Base-by-base conservation (phyloP, 1,140 invertebrate species). In the Globodera ellingtonae region DNA sequence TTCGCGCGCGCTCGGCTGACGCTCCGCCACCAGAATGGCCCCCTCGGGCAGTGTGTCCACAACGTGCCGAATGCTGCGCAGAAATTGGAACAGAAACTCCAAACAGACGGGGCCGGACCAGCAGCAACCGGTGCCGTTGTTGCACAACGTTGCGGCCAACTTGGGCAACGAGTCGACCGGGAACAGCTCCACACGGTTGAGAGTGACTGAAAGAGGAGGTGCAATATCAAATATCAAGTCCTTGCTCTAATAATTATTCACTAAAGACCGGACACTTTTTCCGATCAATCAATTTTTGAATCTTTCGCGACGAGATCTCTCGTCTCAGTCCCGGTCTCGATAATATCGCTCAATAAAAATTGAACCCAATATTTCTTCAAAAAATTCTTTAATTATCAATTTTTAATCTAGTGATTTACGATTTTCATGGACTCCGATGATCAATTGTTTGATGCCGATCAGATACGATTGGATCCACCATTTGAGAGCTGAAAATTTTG, bases 401-500 rank as follows among this genome's bases (percentile, higher is more conserved):
- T 70, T 62, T 62, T 0, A 35, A 35, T 35, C 24, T 1, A 0
- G 18, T 1, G 24, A 10, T 21, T 44, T 47, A 77, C 62, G 18
- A 21, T 67, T 67, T 67, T 77, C 75, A 21, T 77, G 75, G 6
- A 69, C 10, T 44, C 75, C 75, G 46, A 77, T 10, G 46, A 50
- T 69, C 24, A 69, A 47, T 67, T 77, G 21, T 69, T 69, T 77
- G 48, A 77, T 77, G 65, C 75, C 75, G 47, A 46, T 69, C 13
- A 77, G 48, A 47, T 77, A 77, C 13, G 75, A 65, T 47, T 77
- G 75, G 62, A 77, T 44, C 75, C 75, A 77, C 75, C 75, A 77
- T 47, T 24, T 77, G 8, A 77, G 69, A 0, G 69, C 75, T 77
- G 5, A 69, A 67, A 46, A 76, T 13, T 48, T 66, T 4, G 13